Conservation (phyloP, 2,888 invertebrate genomes). For the Trachelus tabidus region DNA sequence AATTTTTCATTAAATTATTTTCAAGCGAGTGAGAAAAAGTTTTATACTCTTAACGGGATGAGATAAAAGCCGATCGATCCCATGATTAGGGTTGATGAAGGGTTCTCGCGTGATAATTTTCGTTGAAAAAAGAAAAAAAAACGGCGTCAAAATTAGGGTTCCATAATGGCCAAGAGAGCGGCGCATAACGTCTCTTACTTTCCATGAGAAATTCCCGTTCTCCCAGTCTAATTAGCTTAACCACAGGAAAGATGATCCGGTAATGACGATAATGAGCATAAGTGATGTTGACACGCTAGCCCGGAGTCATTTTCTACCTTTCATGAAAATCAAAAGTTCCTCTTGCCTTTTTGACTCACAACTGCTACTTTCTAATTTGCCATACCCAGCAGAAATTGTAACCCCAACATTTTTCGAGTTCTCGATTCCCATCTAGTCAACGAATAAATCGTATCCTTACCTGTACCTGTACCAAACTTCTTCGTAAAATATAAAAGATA, state of each 20-base stretch:
- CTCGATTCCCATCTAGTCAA: background rate
- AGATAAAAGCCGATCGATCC: background rate
- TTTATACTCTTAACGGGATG: background rate
- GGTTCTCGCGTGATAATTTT: background rate
- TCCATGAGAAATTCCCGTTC: background rate
- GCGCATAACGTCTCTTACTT: background rate
- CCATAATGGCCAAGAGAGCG: background rate
- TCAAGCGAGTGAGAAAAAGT: background rate
- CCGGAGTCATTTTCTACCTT: background rate
- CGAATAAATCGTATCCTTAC: background rate
- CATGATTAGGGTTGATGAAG: background rate
- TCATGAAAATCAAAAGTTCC: background rate
- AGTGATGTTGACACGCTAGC: background rate
- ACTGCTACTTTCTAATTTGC: background rate
- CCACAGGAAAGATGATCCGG: slow-evolving; percentile 25
- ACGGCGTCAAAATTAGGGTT: background rate
- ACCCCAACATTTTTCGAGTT: background rate
- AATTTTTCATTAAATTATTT: background rate
- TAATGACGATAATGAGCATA: slow-evolving; percentile 24
- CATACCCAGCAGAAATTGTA: background rate
- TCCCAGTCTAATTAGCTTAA: slow-evolving; percentile 28
- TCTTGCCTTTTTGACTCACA: background rate
- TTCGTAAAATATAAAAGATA: background rate
- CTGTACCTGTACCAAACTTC: background rate
- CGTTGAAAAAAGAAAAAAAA: background rate